These are phyloP conservation scores for Schizopygopsis malacanthus DNA, from an alignment of 2,797 vertebrate species.

Conservation along the genomic window DNA sequence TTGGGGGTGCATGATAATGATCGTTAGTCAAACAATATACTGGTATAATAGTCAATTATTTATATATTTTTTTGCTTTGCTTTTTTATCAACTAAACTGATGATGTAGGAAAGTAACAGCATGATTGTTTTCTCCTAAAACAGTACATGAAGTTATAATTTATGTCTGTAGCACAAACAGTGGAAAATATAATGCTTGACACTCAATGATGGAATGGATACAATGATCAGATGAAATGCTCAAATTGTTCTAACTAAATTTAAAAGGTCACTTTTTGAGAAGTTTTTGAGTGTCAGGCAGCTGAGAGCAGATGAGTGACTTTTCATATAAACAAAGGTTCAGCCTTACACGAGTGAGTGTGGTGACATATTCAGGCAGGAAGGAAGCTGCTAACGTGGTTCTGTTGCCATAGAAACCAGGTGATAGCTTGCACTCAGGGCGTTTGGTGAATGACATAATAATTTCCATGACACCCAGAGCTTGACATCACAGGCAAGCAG, in stretches of 20 bases:
- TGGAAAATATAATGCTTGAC: not conserved
- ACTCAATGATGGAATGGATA: not conserved
- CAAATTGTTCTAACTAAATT: not conserved
- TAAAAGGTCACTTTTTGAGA: slow-evolving; percentile 15
- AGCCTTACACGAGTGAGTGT: slow-evolving; percentile 23
- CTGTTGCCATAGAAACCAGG: slow-evolving; percentile 78
- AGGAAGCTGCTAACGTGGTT: slow-evolving; percentile 79
- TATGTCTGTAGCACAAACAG: not conserved
- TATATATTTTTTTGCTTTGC: not conserved
- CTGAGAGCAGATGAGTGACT: slow-evolving; percentile 17
- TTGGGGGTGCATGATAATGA: not conserved
- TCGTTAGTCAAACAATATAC: not conserved
- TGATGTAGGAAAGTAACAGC: not conserved
- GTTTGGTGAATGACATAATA: slow-evolving; percentile 74
- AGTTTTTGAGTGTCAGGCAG: not conserved
- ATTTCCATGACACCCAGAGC: slow-evolving; percentile 77
- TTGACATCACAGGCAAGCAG: slow-evolving; percentile 48
- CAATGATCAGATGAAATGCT: not conserved
- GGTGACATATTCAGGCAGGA: slow-evolving; percentile 56
- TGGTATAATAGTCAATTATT: not conserved
- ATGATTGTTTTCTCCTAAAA: not conserved
- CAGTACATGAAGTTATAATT: not conserved
- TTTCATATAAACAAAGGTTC: slow-evolving; percentile 16
- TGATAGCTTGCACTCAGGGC: slow-evolving; percentile 69
- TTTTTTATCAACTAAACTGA: not conserved